A percentile compares a stretch with the other conserved stretches of the same genome.
Conservation (phyloP, 2,888 invertebrate genomes). For the Drosophila ezoana region DNA sequence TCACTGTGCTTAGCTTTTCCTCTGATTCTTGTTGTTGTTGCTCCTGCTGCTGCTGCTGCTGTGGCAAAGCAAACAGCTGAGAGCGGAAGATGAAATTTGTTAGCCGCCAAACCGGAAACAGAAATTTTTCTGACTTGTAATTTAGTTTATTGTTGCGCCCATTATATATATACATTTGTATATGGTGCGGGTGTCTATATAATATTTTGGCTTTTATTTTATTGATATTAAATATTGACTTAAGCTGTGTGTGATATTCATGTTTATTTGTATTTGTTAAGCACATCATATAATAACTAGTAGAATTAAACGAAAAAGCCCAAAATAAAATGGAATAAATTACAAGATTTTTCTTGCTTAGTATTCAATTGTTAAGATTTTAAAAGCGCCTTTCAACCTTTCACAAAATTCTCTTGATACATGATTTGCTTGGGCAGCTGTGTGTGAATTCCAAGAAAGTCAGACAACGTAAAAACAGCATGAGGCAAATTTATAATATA, state of each 20-base stretch:
- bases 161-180: conserved; percentile 34
- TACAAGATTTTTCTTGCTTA: not conserved
- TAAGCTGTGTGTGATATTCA: not conserved
- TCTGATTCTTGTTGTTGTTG: conserved; percentile 4
- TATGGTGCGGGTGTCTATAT: conserved; percentile 28
- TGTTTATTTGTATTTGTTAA: not conserved
- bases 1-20: conserved; percentile 28
- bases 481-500: not conserved
- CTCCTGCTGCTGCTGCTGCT: conserved; percentile 8
- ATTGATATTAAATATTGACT: conserved; percentile 22
- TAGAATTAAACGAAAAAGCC: not conserved
- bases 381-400: not conserved
- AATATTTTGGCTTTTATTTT: conserved; percentile 31
- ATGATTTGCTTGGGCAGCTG: not conserved
- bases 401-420: not conserved
- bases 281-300: not conserved
- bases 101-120: conserved; percentile 66
- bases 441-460: not conserved
- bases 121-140: conserved; percentile 63
- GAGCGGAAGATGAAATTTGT: conserved; percentile 47
- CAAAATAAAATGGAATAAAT: not conserved
- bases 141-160: conserved; percentile 66
- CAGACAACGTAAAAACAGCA: not conserved
- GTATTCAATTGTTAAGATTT: not conserved
- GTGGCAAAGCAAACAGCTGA: conserved; percentile 31